These are phyloP conservation scores for Gymnocephalus cernua DNA, from an alignment of 2,113 vertebrate species.

Conservation along the genomic window DNA sequence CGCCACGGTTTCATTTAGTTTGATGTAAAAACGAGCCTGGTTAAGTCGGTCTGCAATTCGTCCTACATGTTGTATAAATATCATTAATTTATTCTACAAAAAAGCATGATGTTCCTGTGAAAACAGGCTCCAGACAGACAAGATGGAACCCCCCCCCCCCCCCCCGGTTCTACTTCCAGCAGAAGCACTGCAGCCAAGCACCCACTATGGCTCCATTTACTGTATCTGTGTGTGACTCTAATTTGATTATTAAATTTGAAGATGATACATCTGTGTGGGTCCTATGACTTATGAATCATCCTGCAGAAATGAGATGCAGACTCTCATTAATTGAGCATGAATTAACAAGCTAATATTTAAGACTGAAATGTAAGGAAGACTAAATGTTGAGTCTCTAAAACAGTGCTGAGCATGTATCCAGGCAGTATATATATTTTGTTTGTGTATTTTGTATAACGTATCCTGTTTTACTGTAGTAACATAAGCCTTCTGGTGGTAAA, in stretches of 20 bases:
- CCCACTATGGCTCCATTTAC: conserved; percentile 29
- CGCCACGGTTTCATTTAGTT: not conserved
- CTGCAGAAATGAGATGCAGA: conserved; percentile 34
- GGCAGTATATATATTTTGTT: conserved; percentile 39
- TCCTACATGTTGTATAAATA: not conserved
- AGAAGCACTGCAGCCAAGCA: conserved; percentile 30
- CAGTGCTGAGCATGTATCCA: not conserved
- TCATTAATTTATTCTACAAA: not conserved
- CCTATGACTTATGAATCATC: conserved; percentile 63
- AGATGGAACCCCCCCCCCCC: not conserved
- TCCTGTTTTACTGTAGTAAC: conserved; percentile 26
- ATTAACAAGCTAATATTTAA: conserved; percentile 35
- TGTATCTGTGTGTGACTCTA: conserved; percentile 46
- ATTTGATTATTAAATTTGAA: conserved; percentile 60
- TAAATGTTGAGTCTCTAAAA: conserved; percentile 13
- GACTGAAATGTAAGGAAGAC: conserved; percentile 4
- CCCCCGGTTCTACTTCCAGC: conserved; percentile 5
- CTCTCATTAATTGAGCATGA: conserved; percentile 56
- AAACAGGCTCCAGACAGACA: conserved; percentile 38
- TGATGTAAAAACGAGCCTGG: not conserved
- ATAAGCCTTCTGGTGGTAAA: conserved; percentile 23
- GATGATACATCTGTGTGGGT: conserved; percentile 62
- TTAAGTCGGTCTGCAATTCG: not conserved
- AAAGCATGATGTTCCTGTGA: conserved; percentile 28
- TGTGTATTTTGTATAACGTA: conserved; percentile 45